A percentile compares a stretch with the other conserved stretches of the same genome.
Evolutionary conservation across 2,888 invertebrate genomes (phyloP).

Genomic region (Machimus atricapillus): DNA sequence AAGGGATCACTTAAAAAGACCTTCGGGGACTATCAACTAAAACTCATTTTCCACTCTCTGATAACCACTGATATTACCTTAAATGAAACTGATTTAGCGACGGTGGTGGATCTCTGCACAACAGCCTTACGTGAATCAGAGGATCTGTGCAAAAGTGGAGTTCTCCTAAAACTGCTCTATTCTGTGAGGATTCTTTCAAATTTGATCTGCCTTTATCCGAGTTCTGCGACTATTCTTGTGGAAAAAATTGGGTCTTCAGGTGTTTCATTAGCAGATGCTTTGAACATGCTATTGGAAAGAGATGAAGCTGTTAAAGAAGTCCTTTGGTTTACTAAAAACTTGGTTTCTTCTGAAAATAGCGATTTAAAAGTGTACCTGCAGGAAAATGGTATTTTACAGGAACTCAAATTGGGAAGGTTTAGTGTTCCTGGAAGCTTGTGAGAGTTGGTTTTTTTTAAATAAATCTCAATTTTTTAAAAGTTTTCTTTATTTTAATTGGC

Average conservation of each 20-base stretch:
- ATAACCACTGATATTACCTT: neutral
- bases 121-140: neutral
- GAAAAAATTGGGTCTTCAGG: neutral
- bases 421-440: neutral
- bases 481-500: neutral
- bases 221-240: neutral
- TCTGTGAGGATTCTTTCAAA: constrained; percentile 41
- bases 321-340: constrained; percentile 43
- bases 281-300: constrained; percentile 29
- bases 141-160: neutral
- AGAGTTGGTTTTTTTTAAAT: neutral
- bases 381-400: neutral
- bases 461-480: neutral
- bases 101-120: neutral
- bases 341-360: neutral
- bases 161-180: constrained; percentile 16
- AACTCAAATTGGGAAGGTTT: neutral
- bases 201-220: constrained; percentile 12
- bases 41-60: constrained; percentile 51
- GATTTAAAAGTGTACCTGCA: neutral
- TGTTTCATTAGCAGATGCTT: neutral
- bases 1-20: constrained; percentile 51
- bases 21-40: constrained; percentile 54
- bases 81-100: neutral
- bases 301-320: constrained; percentile 23